Base-by-base conservation (phyloP, 92 coral and sea anemone genomes). In the Epizoanthus ramosus region DNA sequence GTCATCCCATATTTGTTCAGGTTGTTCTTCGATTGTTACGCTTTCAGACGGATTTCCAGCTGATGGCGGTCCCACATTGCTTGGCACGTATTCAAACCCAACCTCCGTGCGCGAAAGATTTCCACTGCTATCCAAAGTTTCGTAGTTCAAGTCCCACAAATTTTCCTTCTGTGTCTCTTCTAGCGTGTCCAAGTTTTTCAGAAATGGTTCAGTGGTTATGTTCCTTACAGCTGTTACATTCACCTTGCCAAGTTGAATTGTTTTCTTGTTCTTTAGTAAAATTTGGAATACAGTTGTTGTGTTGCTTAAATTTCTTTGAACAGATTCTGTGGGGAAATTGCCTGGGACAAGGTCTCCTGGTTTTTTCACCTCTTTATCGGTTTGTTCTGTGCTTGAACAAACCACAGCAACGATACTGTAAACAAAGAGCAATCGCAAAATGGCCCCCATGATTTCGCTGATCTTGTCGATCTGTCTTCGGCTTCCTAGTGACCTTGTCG, bases 151-250 rank as follows among this genome's bases (percentile, higher is more conserved):
- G 24, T 50, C 71, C 59, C 57, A 77, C 71, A 8, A 43, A 61
- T 6, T 77, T 9, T 33, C 71, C 3, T 39, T 61, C 13, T 77
- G 58, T 14, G 33, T 21, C 24, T 61, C 57, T 22, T 77, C 50
- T 3, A 77, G 56, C 37, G 19, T 43, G 54, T 43, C 71, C 82
- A 77, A 77, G 82, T 77, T 63, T 21, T 59, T 77, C 56, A 77
- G 59, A 77, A 77, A 60, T 6, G 71, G 82, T 13, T 77, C 82
- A 77, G 68, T 23, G 4, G 82, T 61, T 57, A 77, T 33, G 65
- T 77, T 77, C 43, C 82, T 23, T 25, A 77, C 53, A 43, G 43
- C 82, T 33, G 82, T 77, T 21, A 77, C 82, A 35, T 77, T 77
- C 17, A 77, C 82, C 24, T 9, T 77, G 17, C 82, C 82, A 14